phyloP scores from a whole-genome alignment of 2,888 invertebrate species.

The Pristionchus arcanus region DNA sequence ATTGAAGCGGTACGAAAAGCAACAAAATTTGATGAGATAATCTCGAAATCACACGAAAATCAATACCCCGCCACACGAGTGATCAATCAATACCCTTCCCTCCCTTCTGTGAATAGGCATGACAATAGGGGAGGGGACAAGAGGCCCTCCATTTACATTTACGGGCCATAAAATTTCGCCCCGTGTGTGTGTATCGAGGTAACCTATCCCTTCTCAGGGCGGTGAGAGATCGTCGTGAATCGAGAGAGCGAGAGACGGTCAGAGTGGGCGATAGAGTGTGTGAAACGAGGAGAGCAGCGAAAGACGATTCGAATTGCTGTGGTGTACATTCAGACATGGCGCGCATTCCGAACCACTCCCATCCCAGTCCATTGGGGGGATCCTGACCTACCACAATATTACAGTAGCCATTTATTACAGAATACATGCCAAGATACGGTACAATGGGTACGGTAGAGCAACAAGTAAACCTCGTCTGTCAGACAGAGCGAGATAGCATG shows the following conservation, averaged over 20 bases:
- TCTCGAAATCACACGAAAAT: neutral
- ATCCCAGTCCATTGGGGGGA: neutral
- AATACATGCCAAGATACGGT: neutral
- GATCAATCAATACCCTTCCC: neutral
- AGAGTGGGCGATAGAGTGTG: slow-evolving; percentile 1
- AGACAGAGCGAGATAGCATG: neutral
- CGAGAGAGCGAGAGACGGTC: neutral
- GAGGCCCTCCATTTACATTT: slow-evolving; percentile 53
- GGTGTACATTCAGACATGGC: slow-evolving; percentile 35
- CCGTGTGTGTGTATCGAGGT: slow-evolving; percentile 3
- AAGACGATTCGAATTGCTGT: neutral
- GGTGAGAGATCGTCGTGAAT: neutral
- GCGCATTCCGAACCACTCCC: slow-evolving; percentile 50
- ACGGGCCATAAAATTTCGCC: slow-evolving; percentile 51
- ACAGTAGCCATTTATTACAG: slow-evolving; percentile 38
- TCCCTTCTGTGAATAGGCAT: slow-evolving; percentile 46
- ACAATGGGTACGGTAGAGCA: neutral
- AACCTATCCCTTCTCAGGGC: slow-evolving; percentile 6
- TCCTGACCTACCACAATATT: neutral
- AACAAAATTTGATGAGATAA: too few species aligned
- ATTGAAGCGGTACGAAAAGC: too few species aligned
- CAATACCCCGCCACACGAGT: neutral
- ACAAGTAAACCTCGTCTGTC: neutral
- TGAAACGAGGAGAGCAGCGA: neutral
- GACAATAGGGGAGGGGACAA: neutral